Evolutionary conservation across 2,113 vertebrate species (phyloP).

Genomic region (Helogale parvula): DNA sequence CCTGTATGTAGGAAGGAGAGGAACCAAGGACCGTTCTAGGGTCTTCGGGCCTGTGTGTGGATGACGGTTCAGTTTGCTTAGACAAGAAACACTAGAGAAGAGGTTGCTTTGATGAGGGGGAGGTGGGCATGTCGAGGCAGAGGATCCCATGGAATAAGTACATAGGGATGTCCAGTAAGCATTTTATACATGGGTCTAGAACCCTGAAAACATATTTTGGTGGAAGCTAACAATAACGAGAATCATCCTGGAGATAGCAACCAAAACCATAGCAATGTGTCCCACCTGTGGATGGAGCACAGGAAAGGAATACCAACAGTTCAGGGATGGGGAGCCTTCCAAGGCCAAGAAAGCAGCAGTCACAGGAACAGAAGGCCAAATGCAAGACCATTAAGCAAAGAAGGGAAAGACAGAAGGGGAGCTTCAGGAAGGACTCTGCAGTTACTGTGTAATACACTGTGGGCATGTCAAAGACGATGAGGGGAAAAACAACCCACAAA

Average conservation of each 20-base stretch:
- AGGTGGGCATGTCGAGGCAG: not conserved
- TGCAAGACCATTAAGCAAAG: not conserved
- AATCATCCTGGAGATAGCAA: not conserved
- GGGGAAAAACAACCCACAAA: not conserved
- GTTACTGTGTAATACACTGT: not conserved
- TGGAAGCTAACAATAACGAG: not conserved
- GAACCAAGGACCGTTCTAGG: not conserved
- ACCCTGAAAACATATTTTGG: not conserved
- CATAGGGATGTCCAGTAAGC: not conserved
- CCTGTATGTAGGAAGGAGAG: not conserved
- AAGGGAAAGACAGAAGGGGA: no score
- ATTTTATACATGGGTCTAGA: not conserved
- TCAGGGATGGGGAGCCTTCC: not conserved
- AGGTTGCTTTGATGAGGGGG: not conserved
- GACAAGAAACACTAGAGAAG: not conserved
- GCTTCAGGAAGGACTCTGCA: not conserved
- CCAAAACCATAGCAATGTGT: not conserved
- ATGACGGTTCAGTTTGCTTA: not conserved
- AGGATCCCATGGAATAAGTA: not conserved
- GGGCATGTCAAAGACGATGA: not conserved
- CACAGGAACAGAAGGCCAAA: not conserved
- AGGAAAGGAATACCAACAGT: not conserved
- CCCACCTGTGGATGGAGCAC: not conserved
- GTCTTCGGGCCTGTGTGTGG: not conserved
- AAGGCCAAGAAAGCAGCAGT: not conserved